Evolutionary conservation across 2,888 invertebrate species (phyloP).

Genomic region (Polydrusus cervinus): DNA sequence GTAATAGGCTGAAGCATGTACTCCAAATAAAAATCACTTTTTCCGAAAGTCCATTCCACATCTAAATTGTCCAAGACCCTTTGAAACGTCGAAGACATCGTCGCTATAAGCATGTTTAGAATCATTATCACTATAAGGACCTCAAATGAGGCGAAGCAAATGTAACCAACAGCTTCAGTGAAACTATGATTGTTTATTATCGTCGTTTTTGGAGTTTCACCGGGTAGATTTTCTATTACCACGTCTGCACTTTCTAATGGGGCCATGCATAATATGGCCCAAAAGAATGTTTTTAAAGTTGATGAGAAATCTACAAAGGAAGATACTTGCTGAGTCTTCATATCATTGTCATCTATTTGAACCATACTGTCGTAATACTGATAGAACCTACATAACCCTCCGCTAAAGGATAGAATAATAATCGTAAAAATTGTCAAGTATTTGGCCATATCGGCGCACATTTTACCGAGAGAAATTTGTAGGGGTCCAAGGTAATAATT

Average conservation of each 20-base stretch:
- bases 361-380: conserved; percentile 77
- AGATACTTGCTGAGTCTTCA: conserved; percentile 75
- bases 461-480: conserved; percentile 79
- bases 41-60: conserved; percentile 85
- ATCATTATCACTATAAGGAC: conserved; percentile 82
- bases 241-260: conserved; percentile 79
- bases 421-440: conserved; percentile 78
- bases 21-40: conserved; percentile 82
- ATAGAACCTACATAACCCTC: conserved; percentile 77
- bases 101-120: conserved; percentile 86
- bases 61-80: conserved; percentile 80
- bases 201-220: conserved; percentile 70
- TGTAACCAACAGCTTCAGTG: conserved; percentile 80
- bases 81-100: conserved; percentile 85
- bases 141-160: conserved; percentile 80
- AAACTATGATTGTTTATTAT: conserved; percentile 76
- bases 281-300: conserved; percentile 79
- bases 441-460: conserved; percentile 79
- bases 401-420: conserved; percentile 76
- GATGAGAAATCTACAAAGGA: conserved; percentile 76
- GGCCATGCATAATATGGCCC: conserved; percentile 82
- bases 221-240: conserved; percentile 76
- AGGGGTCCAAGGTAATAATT: conserved; percentile 79
- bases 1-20: conserved; percentile 81
- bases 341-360: conserved; percentile 72